Percentiles rank a stretch among this genome's conserved stretches.
Conservation (phyloP, 2,797 vertebrate species). For the Peromyscus eremicus region DNA sequence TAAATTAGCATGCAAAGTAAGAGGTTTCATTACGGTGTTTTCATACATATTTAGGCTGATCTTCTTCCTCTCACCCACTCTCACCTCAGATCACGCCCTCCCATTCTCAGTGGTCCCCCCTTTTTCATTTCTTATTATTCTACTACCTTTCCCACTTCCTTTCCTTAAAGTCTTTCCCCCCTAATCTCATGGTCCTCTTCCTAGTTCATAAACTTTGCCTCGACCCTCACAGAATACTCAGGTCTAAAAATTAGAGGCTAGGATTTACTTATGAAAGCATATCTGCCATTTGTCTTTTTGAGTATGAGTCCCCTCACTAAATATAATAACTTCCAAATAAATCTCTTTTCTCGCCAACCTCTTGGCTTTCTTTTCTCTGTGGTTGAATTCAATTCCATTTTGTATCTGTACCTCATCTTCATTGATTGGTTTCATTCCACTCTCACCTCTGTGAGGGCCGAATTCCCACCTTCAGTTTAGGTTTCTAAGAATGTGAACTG, state of each 20-base stretch:
- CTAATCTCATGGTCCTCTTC: neutral
- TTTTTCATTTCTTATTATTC: neutral
- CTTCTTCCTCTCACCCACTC: neutral
- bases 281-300: neutral
- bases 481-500: neutral
- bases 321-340: neutral
- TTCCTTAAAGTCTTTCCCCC: neutral
- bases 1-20: neutral
- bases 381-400: no score
- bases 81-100: no score
- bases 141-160: neutral
- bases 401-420: neutral
- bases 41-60: neutral
- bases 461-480: neutral
- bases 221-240: neutral
- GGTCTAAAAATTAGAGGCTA: no score
- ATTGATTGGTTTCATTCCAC: neutral
- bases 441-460: neutral
- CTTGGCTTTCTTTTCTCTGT: neutral
- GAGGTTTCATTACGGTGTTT: neutral
- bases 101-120: no score
- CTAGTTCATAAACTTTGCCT: neutral
- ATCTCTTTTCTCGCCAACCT: neutral
- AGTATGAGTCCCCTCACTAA: neutral
- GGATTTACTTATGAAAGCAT: neutral